Evolutionary conservation across 2,113 vertebrate species (phyloP), one percentile per base, ranked within the genome.

Genomic region (Equus quagga): DNA sequence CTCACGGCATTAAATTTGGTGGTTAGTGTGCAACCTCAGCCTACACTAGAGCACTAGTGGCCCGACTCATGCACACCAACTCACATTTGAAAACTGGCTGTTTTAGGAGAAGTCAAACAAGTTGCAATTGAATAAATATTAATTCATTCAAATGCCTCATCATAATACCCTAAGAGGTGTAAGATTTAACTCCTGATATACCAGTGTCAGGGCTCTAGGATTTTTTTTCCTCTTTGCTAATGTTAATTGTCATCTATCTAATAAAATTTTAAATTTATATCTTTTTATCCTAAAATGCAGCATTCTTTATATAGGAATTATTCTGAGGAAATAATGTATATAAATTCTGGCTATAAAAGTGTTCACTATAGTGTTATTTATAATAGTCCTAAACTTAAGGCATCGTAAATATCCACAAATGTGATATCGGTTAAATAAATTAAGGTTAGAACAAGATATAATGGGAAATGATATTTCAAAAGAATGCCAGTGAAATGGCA

Each of bases 381-480:
- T 69, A 72, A 95, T 54, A 41, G 19, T 3, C 15, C 14, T 46
- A 84, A 62, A 84, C 80, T 73, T 73, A 69, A 89, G 67, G 36
- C 21, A n/a, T 17, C n/a, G 90, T 15, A 91, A 79, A 72, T 73
- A 67, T n/a, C 41, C 36, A 79, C 19, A 87, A 85, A 56, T 65
- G 17, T 87, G 0, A n/a, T 67, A 79, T 69, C 64, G 81, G 8
- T 84, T 64, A 73, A 93, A 46, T 69, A 93, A 65, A 72, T 70
- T 62, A 28, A 88, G 24, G 11, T 91, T 97, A 72, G 88, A 94
- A 75, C 10, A 92, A 78, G 41, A 89, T 81, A 60, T 41, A 69
- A 65, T 78, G 31, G 9, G 33, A 76, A 31, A 46, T 75, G 9
- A 31, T 31, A 19, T 21, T 94, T 95, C 65, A 54, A 54, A 44